These are phyloP conservation scores for Neotoma lepida DNA, from an alignment of 2,113 vertebrate genomes.

Conservation along the genomic window DNA sequence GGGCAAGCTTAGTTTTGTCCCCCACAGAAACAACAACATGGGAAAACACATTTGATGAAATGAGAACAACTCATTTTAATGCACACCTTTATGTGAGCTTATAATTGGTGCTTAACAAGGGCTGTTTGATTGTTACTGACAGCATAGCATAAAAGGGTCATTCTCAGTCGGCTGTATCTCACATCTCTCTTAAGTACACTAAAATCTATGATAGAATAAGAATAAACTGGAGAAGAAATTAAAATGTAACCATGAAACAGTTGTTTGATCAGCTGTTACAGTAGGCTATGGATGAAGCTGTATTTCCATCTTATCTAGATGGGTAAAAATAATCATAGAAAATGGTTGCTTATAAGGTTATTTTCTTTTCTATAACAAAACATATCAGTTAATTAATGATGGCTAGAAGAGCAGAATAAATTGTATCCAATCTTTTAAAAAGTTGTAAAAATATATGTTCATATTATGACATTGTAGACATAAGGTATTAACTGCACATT, in stretches of 20 bases:
- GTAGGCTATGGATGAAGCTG: conserved; percentile 38
- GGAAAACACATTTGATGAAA: conserved; percentile 25
- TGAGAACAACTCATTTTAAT: background rate
- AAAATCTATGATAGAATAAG: conserved; percentile 63
- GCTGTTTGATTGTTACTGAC: conserved; percentile 61
- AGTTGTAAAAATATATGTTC: background rate
- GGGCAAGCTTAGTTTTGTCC: conserved; percentile 27
- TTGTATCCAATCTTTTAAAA: background rate
- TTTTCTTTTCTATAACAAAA: conserved; percentile 33
- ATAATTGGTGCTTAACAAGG: conserved; percentile 71
- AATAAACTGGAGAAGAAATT: conserved; percentile 72
- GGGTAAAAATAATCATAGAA: conserved; percentile 64
- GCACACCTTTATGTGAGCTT: conserved; percentile 58
- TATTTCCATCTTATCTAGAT: conserved; percentile 63
- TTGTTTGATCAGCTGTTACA: conserved; percentile 82
- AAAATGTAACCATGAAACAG: conserved; percentile 66
- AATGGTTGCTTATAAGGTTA: conserved; percentile 33
- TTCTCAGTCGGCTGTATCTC: conserved; percentile 60
- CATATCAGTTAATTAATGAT: conserved; percentile 57
- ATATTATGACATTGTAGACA: background rate
- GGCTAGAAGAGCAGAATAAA: conserved; percentile 34
- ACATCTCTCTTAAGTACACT: conserved; percentile 64
- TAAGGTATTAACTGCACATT: background rate
- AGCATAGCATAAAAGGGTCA: conserved; percentile 61
- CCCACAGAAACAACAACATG: background rate